Base-by-base conservation (phyloP, 1,140 invertebrate genomes). In the Zaprionus gabonicus region DNA sequence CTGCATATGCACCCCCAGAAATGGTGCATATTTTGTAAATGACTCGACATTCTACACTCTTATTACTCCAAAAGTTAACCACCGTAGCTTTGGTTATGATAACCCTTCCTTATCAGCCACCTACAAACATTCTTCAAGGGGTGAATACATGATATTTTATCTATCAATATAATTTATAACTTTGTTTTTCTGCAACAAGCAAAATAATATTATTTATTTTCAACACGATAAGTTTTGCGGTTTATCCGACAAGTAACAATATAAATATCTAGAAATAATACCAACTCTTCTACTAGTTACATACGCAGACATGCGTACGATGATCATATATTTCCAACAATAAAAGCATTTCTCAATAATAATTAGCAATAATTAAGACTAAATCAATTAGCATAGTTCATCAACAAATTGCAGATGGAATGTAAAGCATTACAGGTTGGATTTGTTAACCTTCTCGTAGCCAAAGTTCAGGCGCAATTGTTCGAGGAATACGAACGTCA, bases 401-500 rank as follows among this genome's bases (percentile, higher is more conserved):
- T 58, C 41, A 53, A 25, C 63, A 72, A 77, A 68, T 68, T 86
- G 66, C 72, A 78, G 84, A 69, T 88, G 85, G 85, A 90, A 90
- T 90, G 85, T 90, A 74, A 74, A 72, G 66, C 64, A 70, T 79
- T 82, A 57, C 60, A 10, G 31, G 51, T 36, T 58, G 67, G 71
- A 44, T 46, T 65, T 56, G 13, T 56, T 80, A 7, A 55, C 27
- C 34, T 80, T 77, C 27, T 46, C 17, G 17, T 67, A 56, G 28
- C 98, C 98, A 94, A 99, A 99, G 93, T 98, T 97, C 34, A 96
- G 94, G 87, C 97, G 94, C 15, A 99, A 94, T 93, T 99, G 99
- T 94, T 99, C 99, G 77, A 99, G 94, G 93, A 99, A 98, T 27
- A 99, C 95, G 93, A 99, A 99, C 1, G 98, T 99, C 10, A 99